Base-by-base conservation (phyloP, 2,113 vertebrate species). In the Podarcis muralis region DNA sequence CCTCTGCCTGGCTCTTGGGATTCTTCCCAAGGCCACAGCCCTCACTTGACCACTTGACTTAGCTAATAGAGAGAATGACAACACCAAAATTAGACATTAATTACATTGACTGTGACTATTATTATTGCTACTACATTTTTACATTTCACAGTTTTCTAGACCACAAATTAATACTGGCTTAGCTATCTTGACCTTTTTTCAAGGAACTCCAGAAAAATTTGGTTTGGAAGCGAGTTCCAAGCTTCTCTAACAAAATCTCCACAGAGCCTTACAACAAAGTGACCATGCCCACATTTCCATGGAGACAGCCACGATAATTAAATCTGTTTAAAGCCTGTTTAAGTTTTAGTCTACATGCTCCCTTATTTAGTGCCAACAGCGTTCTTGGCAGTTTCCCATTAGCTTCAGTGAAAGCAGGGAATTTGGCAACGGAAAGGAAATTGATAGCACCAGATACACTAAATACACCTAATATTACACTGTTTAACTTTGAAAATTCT, bases 371-470 rank as follows among this genome's bases (percentile, higher is more conserved):
- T 77, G 59, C 74, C 81, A 83, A 65, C n/a, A 27, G n/a, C 32
- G 40, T 77, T 76, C 30, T 77, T 78, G 40, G 62, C 62, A 78
- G 16, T 77, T 83, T 77, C 59, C 37, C 18, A 27, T 66, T 83
- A 72, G 62, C 40, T 78, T 76, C 74, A 68, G 23, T 83, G 43
- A 30, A 13, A 81, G 53, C 59, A 74, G 5, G 59, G 23, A 75
- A 76, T 30, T 12, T 84, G 81, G n/a, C 43, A 78, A 69, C 6
- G 15, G 12, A 30, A 25, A 8, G 18, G 57, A 77, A 30, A 88
- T 35, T 77, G 62, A 88, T 9, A 89, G 57, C 94, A 91, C 87
- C 77, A 92, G 40, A 91, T 83, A n/a, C 6, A 76, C 11, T 68
- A 83, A 83, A 76, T 69, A 84, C 72, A 83, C n/a, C 74, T 69